These are phyloP conservation scores for Amphipyra tragopoginis DNA, from an alignment of 2,888 invertebrate species.

Conservation along the genomic window DNA sequence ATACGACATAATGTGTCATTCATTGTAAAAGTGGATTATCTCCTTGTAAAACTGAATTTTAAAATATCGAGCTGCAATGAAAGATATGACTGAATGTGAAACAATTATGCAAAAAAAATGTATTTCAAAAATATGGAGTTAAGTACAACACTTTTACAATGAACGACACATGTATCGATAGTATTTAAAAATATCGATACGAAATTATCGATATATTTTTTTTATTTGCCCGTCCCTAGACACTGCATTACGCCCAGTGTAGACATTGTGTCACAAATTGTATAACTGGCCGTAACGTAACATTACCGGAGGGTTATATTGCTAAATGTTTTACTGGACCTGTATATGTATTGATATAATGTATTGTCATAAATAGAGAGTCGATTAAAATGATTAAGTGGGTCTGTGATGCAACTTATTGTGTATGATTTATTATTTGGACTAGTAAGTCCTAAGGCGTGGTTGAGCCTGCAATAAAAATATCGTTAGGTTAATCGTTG, in stretches of 20 bases:
- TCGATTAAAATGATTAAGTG: constrained; percentile 31
- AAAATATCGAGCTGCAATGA: too few relatives aligned
- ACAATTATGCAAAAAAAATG: too few relatives aligned
- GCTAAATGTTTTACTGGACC: constrained; percentile 23
- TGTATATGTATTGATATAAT: constrained; percentile 20
- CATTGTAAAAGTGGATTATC: too few relatives aligned
- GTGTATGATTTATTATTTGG: constrained; percentile 48
- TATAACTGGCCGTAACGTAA: constrained; percentile 36
- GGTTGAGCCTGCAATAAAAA: constrained; percentile 17
- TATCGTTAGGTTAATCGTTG: constrained; percentile 29
- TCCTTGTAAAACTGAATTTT: too few relatives aligned
- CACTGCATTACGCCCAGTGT: constrained; percentile 25
- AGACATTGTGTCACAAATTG: constrained; percentile 44
- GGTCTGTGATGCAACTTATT: constrained; percentile 36
- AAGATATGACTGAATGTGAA: too few relatives aligned
- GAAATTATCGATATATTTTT: too few relatives aligned
- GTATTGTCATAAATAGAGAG: constrained; percentile 20
- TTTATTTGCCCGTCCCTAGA: too few relatives aligned
- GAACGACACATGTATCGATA: too few relatives aligned
- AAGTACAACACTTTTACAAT: too few relatives aligned
- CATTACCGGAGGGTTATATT: constrained; percentile 24
- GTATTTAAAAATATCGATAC: too few relatives aligned
- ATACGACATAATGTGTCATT: too few relatives aligned
- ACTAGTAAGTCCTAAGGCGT: constrained; percentile 25
- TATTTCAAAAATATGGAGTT: too few relatives aligned